These are phyloP conservation scores for Calcarius ornatus DNA, from an alignment of 2,113 vertebrate genomes.

Conservation along the genomic window DNA sequence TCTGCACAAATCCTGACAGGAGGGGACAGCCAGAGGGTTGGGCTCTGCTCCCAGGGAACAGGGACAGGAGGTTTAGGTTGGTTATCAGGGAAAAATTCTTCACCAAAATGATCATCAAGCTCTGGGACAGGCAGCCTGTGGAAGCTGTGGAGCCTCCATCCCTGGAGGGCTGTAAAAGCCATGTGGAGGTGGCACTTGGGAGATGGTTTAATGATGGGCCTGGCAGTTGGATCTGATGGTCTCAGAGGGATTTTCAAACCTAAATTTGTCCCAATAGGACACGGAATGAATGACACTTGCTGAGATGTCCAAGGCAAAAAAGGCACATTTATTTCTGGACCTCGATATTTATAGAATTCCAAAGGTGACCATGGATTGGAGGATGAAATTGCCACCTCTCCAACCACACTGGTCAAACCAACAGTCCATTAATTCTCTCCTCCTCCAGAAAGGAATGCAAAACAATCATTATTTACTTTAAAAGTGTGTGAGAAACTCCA, in stretches of 20 bases:
- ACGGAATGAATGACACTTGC: rapidly evolving
- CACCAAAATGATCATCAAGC: not conserved
- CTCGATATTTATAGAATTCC: no score
- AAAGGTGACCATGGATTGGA: no score
- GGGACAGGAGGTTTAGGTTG: not conserved
- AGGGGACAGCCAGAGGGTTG: rapidly evolving
- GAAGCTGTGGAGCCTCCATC: rapidly evolving
- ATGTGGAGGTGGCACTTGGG: rapidly evolving
- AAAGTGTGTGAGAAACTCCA: no score
- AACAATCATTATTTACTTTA: no score
- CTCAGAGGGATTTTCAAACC: not conserved
- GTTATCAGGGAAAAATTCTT: not conserved
- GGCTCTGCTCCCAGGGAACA: not conserved
- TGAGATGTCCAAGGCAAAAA: no score
- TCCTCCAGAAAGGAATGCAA: no score
- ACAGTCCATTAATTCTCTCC: no score
- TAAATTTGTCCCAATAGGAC: no score
- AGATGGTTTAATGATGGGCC: not conserved
- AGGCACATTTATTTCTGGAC: no score
- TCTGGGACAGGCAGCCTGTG: not conserved
- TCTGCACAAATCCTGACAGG: not conserved
- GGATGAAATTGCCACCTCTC: no score
- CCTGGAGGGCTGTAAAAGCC: not conserved
- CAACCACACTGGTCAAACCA: no score
- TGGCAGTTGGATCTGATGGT: not conserved